phyloP scores from a whole-genome alignment of 2,113 vertebrate species.

The Oriolus oriolus region DNA sequence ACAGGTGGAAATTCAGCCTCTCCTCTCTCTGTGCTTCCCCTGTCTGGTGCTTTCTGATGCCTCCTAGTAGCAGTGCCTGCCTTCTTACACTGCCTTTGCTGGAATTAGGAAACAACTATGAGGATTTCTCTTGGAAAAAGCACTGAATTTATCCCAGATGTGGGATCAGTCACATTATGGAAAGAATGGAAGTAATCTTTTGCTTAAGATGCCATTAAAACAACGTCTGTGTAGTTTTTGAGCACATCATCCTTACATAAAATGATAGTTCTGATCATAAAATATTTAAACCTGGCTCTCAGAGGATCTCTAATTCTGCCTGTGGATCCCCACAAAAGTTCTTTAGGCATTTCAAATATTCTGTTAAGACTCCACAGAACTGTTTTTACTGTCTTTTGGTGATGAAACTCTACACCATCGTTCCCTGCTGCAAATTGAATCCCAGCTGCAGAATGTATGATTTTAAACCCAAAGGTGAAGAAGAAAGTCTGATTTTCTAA shows the following conservation, averaged over 20 bases:
- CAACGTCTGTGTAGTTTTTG: not conserved
- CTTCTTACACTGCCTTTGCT: not conserved
- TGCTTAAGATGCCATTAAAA: not conserved
- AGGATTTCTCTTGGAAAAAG: not conserved
- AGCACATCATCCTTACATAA: not conserved
- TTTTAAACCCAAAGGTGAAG: not conserved
- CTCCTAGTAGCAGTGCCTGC: not conserved
- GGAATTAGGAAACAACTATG: not conserved
- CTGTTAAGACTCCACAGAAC: not conserved
- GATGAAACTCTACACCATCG: not conserved
- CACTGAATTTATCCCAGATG: not conserved
- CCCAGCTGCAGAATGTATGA: not conserved
- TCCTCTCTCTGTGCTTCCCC: not conserved
- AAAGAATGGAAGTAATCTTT: not conserved
- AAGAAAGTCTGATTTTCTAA: not conserved
- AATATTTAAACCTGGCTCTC: conserved; percentile 8
- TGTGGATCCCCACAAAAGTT: not conserved
- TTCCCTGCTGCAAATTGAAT: not conserved
- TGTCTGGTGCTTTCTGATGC: not conserved
- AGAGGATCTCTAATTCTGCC: not conserved
- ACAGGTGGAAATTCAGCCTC: not conserved
- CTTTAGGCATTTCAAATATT: not conserved
- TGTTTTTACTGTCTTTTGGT: not conserved
- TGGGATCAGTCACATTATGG: not conserved
- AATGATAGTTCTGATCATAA: not conserved